Conservation (phyloP, 1,140 invertebrate genomes). For the Charaxes varanes region DNA sequence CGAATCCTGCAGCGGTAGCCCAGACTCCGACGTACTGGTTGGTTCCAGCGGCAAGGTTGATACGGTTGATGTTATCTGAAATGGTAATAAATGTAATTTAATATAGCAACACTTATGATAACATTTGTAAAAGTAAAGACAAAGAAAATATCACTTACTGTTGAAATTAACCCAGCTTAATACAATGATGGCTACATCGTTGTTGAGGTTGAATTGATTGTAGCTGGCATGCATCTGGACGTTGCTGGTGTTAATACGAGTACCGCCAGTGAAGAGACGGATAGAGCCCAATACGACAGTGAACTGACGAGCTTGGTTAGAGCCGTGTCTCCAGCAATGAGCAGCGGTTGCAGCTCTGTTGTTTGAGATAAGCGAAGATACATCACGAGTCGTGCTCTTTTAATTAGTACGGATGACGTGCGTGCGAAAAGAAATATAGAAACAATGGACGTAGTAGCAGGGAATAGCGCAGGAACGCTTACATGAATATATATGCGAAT, state of each 20-base stretch:
- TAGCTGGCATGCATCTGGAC: conserved; percentile 13
- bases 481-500: no score
- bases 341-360: conserved; percentile 14
- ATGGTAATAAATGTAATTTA: no score
- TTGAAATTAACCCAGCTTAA: conserved; percentile 2
- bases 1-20: conserved; percentile 22
- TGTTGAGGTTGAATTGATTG: conserved; percentile 3
- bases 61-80: conserved; percentile 17
- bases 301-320: conserved; percentile 5
- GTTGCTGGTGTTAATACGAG: conserved; percentile 6
- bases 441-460: no score
- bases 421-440: no score
- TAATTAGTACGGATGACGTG: no score
- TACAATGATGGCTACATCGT: conserved; percentile 15
- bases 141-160: conserved; percentile 6
- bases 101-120: no score
- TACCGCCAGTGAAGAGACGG: conserved; percentile 11
- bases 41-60: conserved; percentile 14
- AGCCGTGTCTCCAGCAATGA: conserved; percentile 12
- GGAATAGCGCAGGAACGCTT: no score
- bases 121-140: no score
- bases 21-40: conserved; percentile 13
- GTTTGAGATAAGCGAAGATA: no score
- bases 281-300: conserved; percentile 13
- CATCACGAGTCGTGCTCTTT: no score